Conservation (phyloP, 2,888 invertebrate species). For the Enchytraeus crypticus region DNA sequence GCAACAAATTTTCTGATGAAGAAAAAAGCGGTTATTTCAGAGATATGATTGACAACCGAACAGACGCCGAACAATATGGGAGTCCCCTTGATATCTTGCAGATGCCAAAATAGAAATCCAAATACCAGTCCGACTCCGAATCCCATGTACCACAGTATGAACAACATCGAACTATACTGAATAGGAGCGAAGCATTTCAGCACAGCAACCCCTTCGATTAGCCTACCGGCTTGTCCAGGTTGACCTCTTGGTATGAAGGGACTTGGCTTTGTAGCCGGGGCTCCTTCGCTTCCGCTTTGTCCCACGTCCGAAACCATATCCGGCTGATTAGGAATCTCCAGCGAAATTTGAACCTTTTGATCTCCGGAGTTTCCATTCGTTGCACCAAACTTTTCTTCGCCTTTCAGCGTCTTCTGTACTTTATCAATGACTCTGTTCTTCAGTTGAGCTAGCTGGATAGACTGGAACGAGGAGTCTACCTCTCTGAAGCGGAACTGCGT, state of each 20-base stretch:
- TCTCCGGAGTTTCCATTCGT: background rate
- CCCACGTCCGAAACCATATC: slow-evolving; percentile 9
- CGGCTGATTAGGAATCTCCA: slow-evolving; percentile 6
- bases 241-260: slow-evolving; percentile 26
- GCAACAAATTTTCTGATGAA: slow-evolving; percentile 90
- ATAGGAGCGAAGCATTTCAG: slow-evolving; percentile 78
- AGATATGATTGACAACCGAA: slow-evolving; percentile 95
- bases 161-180: slow-evolving; percentile 64
- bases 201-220: slow-evolving; percentile 73
- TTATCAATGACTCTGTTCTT: slow-evolving; percentile 31
- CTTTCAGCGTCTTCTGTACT: slow-evolving; percentile 4
- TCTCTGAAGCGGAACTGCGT: slow-evolving; percentile 65
- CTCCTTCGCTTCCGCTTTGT: background rate
- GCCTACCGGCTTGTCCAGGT: slow-evolving; percentile 26
- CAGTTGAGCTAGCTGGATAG: slow-evolving; percentile 34
- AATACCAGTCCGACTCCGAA: slow-evolving; percentile 97
- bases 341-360: slow-evolving; percentile 18
- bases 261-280: slow-evolving; percentile 7
- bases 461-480: slow-evolving; percentile 15
- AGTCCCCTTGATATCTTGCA: slow-evolving; percentile 75
- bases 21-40: slow-evolving; percentile 96
- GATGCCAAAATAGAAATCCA: slow-evolving; percentile 97
- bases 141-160: slow-evolving; percentile 98
- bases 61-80: slow-evolving; percentile 96
- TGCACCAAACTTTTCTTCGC: background rate